phyloP scores from a whole-genome alignment of 2,113 vertebrate species.

The Myrmecophaga tridactyla region DNA sequence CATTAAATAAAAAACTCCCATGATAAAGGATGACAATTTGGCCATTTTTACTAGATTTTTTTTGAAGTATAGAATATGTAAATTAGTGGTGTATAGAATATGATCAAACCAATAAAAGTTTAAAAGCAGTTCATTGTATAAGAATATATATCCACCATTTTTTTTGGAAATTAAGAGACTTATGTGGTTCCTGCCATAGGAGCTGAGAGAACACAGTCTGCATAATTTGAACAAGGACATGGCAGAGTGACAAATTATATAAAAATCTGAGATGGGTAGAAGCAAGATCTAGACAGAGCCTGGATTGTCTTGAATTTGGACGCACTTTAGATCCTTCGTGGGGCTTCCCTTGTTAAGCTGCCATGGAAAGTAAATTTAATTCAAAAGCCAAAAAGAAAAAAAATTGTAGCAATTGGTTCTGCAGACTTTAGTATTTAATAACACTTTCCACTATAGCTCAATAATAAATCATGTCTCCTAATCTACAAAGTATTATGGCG shows the following conservation, averaged over 20 bases:
- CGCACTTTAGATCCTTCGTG: not conserved
- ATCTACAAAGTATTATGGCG: not conserved
- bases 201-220: not conserved
- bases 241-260: slow-evolving; percentile 58
- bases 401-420: not conserved
- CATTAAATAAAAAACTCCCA: not conserved
- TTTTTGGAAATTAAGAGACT: slow-evolving; percentile 15
- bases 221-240: slow-evolving; percentile 49
- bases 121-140: not conserved
- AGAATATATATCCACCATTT: not conserved
- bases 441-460: not conserved
- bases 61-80: slow-evolving; percentile 13
- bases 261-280: slow-evolving; percentile 18
- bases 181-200: not conserved
- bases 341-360: not conserved
- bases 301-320: slow-evolving; percentile 42
- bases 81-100: not conserved
- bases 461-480: not conserved
- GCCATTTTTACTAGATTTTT: not conserved
- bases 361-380: not conserved
- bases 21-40: not conserved
- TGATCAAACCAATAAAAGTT: not conserved
- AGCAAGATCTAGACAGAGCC: slow-evolving; percentile 22
- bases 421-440: slow-evolving; percentile 27
- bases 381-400: not conserved